Evolutionary conservation across 2,888 invertebrate genomes (phyloP), one percentile per base, ranked within the genome.

Genomic region (Hirudinaria manillensis): DNA sequence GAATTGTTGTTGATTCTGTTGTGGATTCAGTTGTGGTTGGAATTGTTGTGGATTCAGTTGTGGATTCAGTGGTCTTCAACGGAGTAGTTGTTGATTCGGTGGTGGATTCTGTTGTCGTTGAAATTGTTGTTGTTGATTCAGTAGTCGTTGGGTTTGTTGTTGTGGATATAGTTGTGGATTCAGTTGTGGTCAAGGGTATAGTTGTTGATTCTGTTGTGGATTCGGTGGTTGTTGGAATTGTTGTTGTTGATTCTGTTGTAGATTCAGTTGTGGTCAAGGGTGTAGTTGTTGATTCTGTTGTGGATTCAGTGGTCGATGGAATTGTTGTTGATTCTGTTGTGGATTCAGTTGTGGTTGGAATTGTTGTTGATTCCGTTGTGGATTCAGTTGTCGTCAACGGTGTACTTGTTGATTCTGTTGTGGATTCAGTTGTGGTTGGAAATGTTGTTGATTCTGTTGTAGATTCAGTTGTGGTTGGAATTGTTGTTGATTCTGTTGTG

Each of bases 171-270:
- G 66, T 65, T 24, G 66, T 36, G 3, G 66, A 24, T 66, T 61
- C n/a, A 66, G 6, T 10, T 24, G 65, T 66, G 61, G 66, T 61
- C 21, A 45, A 27, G 38, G n/a, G 29, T 24, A 34, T 36, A 13
- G 24, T 53, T 55, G 53, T 53, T 72, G 72, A 13, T 16, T 19
- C 19, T 19, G 66, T 34, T 27, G 67, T 36, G 16, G 74, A 45
- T 45, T 16, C 38, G 7, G 65, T 24, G 19, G 36, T 2, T 27
- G 65, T 4, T 65, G 66, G 3, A 65, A 66, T 3, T 38, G 74
- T 66, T 74, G 65, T 55, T 72, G 55, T 51, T 29, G 4, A 3
- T 29, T 16, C 67, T 38, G 74, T 74, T n/a, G n/a, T n/a, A n/a
- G n/a, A n/a, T n/a, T n/a, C n/a, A n/a, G n/a, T n/a, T n/a, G n/a